Conservation (phyloP, 1,140 invertebrate genomes). For the Drosophila mojavensis region DNA sequence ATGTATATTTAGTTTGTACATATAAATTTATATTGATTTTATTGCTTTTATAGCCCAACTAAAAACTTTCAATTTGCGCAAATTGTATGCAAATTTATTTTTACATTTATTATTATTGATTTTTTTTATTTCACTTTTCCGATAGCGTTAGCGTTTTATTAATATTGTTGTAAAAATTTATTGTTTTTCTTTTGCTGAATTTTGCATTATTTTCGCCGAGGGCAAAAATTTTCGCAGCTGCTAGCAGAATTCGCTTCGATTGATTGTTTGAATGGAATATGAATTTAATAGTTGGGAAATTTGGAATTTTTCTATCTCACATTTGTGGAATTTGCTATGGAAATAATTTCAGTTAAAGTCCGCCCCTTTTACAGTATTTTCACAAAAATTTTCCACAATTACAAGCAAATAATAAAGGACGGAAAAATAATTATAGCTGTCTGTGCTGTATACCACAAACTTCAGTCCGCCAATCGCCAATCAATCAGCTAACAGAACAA, state of each 20-base stretch:
- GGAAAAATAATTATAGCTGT: too few species aligned
- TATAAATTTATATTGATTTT: conserved; percentile 12
- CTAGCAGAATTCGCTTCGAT: too few species aligned
- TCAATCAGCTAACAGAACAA: not conserved
- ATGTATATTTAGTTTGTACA: not conserved
- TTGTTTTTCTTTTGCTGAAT: not conserved
- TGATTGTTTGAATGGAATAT: too few species aligned
- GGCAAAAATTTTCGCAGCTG: too few species aligned
- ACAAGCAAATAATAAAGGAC: too few species aligned
- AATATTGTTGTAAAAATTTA: not conserved
- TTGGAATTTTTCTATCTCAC: too few species aligned
- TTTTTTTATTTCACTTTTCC: not conserved
- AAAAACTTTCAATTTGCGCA: conserved; percentile 12
- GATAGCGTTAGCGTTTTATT: not conserved
- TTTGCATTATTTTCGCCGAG: too few species aligned
- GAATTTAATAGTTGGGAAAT: too few species aligned
- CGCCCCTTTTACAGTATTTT: too few species aligned
- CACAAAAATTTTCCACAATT: too few species aligned
- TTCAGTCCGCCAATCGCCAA: not conserved
- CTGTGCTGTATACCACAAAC: not conserved
- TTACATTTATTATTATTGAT: conserved; percentile 1
- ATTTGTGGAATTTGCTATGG: too few species aligned
- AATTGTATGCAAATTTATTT: conserved; percentile 16
- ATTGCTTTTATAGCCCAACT: conserved; percentile 6
- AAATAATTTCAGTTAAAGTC: too few species aligned